Evolutionary conservation across 2,888 invertebrate genomes (phyloP).

Genomic region (Biston betularia): DNA sequence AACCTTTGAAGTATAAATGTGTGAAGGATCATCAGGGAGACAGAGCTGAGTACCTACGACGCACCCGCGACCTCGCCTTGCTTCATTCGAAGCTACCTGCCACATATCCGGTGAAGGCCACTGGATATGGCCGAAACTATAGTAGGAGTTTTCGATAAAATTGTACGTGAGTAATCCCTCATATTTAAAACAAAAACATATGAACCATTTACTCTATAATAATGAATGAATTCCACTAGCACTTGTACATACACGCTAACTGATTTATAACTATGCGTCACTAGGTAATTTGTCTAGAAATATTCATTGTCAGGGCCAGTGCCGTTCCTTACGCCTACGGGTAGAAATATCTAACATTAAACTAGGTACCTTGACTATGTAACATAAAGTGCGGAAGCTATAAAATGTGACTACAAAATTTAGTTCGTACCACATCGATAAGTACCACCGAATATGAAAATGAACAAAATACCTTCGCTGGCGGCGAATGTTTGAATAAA

Average conservation of each 20-base stretch:
- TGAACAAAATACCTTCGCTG: slow-evolving; percentile 49
- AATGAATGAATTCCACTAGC: slow-evolving; percentile 25
- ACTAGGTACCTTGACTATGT: slow-evolving; percentile 55
- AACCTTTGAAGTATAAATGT: slow-evolving; percentile 7
- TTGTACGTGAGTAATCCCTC: background rate
- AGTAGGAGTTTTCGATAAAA: no score
- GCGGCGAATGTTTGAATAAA: slow-evolving; percentile 51
- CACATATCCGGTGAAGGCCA: no score
- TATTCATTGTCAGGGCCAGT: slow-evolving; percentile 29
- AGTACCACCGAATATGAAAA: slow-evolving; percentile 58
- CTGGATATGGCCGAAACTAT: no score
- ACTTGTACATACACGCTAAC: slow-evolving; percentile 11
- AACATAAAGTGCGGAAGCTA: slow-evolving; percentile 77
- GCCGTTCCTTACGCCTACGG: slow-evolving; percentile 12
- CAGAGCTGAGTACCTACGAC: no score
- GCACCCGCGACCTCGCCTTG: no score
- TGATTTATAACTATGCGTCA: slow-evolving; percentile 31
- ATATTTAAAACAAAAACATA: slow-evolving; percentile 6
- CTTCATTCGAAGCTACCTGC: no score
- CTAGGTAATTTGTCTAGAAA: slow-evolving; percentile 23
- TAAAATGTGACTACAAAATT: slow-evolving; percentile 69
- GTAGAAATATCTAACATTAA: slow-evolving; percentile 21
- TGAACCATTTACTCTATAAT: background rate
- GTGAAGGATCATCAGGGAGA: no score
- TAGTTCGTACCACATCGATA: slow-evolving; percentile 62